Conservation (phyloP, 2,113 vertebrate species). For the Tursiops truncatus region DNA sequence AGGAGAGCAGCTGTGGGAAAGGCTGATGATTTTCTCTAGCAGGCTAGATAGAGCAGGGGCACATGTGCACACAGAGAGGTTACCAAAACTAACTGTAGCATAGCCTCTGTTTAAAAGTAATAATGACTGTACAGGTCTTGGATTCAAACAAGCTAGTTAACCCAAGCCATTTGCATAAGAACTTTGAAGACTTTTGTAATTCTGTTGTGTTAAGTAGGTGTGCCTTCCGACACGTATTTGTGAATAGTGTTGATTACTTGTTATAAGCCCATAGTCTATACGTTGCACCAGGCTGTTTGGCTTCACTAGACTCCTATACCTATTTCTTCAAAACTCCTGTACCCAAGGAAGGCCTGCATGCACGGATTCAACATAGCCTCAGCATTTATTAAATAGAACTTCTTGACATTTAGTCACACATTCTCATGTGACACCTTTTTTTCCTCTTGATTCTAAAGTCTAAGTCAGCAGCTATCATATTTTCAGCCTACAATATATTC, state of each 20-base stretch:
- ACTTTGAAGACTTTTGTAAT: background rate
- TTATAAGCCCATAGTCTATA: background rate
- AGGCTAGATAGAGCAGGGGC: background rate
- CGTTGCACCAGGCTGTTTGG: background rate
- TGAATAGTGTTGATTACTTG: background rate
- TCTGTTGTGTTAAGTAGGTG: background rate
- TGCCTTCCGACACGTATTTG: constrained; percentile 15
- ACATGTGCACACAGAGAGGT: background rate
- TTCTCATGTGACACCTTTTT: background rate
- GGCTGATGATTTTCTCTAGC: background rate
- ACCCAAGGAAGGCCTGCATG: background rate
- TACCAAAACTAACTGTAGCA: background rate
- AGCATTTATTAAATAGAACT: background rate
- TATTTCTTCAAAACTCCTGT: background rate
- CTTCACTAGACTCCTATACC: background rate
- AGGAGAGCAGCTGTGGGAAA: background rate
- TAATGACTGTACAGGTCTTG: background rate
- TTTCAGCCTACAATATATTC: background rate
- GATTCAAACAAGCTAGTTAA: background rate
- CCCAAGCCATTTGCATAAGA: background rate
- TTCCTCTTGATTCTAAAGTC: constrained; percentile 28
- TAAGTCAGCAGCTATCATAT: background rate
- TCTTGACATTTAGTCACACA: background rate
- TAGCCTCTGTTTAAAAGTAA: background rate
- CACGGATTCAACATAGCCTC: background rate